Conservation (phyloP, 2,888 invertebrate genomes). For the Leptopterna dolabrata region DNA sequence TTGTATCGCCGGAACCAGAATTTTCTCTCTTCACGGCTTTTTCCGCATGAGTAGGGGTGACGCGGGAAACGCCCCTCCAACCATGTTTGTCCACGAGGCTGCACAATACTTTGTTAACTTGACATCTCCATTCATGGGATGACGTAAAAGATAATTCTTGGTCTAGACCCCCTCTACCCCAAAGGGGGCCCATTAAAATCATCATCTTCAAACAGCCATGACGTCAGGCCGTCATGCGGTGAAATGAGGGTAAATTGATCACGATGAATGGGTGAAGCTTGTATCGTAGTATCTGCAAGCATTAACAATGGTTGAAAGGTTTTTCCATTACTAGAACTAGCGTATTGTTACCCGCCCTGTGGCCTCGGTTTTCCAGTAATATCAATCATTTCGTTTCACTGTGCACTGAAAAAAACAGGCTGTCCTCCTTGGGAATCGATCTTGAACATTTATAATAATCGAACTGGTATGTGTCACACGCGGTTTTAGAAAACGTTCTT, state of each 20-base stretch:
- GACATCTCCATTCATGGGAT: not conserved
- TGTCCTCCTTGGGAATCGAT: too few species aligned
- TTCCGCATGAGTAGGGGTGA: not conserved
- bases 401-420: too few species aligned
- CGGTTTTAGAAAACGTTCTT: too few species aligned
- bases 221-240: not conserved
- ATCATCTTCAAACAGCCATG: not conserved
- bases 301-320: not conserved
- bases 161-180: not conserved
- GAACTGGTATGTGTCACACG: too few species aligned
- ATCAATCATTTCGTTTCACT: too few species aligned
- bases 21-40: not conserved
- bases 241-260: not conserved
- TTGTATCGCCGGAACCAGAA: not conserved
- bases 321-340: not conserved
- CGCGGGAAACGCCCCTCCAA: not conserved
- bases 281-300: not conserved
- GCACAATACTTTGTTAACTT: constrained; percentile 1
- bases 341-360: too few species aligned
- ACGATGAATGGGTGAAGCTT: not conserved
- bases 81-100: not conserved
- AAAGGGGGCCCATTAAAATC: not conserved
- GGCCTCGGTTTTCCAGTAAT: too few species aligned
- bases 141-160: not conserved
- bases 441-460: too few species aligned